Base-by-base conservation (phyloP, 2,113 vertebrate species). In the Ictalurus punctatus region DNA sequence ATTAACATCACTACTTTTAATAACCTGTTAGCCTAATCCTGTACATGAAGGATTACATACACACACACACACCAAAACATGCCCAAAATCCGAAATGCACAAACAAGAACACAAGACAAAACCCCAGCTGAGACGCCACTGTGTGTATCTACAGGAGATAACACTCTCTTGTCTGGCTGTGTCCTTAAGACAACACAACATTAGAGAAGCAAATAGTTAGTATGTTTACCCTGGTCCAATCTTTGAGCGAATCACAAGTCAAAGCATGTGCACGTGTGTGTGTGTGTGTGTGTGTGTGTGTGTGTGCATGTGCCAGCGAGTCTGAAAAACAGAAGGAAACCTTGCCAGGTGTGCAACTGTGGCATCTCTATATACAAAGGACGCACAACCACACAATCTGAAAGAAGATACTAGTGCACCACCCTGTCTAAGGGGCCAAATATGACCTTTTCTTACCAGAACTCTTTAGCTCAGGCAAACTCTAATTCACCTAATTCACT, bases 121-220 rank as follows among this genome's bases (percentile, higher is more conserved):
- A 91, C 88, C 59, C 71, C 85, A 65, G 83, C 37, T 86, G 63
- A 79, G 63, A 89, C 63, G 86, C 84, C 88, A 85, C 52, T 25
- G 40, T 40, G 48, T 61, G 48, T 56, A 87, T 79, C 63, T 34
- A 12, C 48, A 85, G 52, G 17, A 74, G 74, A 87, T 90, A 76
- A 78, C 84, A n/a, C 87, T 78, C 21, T 40, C 34, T 30, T 23
- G 34, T 81, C 76, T 87, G 86, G 59, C 86, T 69, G 78, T 10
- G 44, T 25, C 30, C 56, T 87, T 83, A 87, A 83, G 63, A 88
- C 67, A 88, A 83, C 81, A 88, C 67, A 88, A 65, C 87, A 88
- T 83, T 48, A 84, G 27, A 52, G 23, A 40, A 34, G 56, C 14
- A 48, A 59, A 63, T 76, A 84, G 67, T 84, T 76, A 88, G 67